These are phyloP conservation scores for Calcarius lapponicus DNA, from an alignment of 2,797 vertebrate genomes.

Conservation along the genomic window DNA sequence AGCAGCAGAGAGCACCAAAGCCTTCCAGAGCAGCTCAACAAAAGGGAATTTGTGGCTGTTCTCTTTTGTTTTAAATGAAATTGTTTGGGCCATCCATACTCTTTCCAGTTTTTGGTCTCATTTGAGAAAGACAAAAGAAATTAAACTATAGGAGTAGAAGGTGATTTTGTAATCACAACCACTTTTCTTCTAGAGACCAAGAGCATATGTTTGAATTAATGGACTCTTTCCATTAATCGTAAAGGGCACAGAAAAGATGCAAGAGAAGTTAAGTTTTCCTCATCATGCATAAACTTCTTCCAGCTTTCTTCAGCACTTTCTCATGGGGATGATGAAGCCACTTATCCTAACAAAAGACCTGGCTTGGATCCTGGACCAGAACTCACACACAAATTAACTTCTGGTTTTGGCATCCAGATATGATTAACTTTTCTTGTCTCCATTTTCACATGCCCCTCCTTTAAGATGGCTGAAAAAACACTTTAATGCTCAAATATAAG, in stretches of 20 bases:
- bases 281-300: neutral
- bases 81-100: neutral
- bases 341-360: slow-evolving; percentile 19
- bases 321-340: neutral
- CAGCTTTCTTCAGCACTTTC: neutral
- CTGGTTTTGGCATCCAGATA: slow-evolving; percentile 13
- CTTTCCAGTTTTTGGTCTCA: neutral
- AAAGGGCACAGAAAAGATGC: neutral
- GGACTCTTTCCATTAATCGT: slow-evolving; percentile 12
- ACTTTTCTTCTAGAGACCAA: neutral
- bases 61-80: slow-evolving; percentile 5
- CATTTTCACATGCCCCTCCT: neutral
- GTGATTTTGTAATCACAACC: slow-evolving; percentile 4
- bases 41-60: neutral
- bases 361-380: slow-evolving; percentile 22
- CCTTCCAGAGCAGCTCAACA: neutral
- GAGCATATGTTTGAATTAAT: neutral
- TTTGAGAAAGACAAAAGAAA: neutral
- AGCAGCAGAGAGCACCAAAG: neutral
- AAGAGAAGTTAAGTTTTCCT: slow-evolving; percentile 12
- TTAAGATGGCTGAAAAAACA: neutral
- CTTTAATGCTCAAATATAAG: neutral
- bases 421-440: neutral
- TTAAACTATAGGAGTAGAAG: neutral
- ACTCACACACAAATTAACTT: neutral